phyloP scores from a whole-genome alignment of 2,113 vertebrate species.

The Heloderma charlesbogerti region DNA sequence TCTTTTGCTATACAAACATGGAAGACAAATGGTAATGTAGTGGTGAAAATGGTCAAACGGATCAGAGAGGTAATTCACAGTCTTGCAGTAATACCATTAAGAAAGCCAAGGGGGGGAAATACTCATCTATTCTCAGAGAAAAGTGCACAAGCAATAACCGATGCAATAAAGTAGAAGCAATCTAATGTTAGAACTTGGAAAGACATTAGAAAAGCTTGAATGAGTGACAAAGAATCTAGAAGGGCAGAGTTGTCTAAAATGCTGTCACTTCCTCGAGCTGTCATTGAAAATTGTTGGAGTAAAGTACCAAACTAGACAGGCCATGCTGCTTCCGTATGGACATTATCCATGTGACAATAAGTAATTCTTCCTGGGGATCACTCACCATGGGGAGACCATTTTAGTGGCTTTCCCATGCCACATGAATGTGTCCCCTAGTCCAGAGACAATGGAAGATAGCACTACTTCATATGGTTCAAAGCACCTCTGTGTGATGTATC shows the following conservation, averaged over 20 bases:
- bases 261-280: not conserved
- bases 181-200: constrained; percentile 37
- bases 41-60: constrained; percentile 28
- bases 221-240: constrained; percentile 7
- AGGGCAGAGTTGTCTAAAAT: not conserved
- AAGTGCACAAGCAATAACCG: constrained; percentile 32
- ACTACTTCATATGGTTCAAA: not conserved
- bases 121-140: not conserved
- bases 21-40: constrained; percentile 10
- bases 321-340: not conserved
- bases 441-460: not conserved
- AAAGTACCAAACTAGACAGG: not conserved
- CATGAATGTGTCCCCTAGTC: not conserved
- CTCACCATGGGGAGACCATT: not conserved
- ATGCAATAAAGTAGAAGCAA: constrained; percentile 44
- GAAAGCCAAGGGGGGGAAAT: constrained; percentile 27
- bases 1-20: not conserved
- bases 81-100: constrained; percentile 16
- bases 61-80: constrained; percentile 33
- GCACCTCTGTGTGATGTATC: not conserved
- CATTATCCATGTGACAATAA: not conserved
- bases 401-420: not conserved
- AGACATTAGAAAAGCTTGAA: constrained; percentile 53
- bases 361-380: not conserved
- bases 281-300: constrained; percentile 11